Evolutionary conservation across 2,797 vertebrate genomes (phyloP).

Genomic region (Sciaenops ocellatus): DNA sequence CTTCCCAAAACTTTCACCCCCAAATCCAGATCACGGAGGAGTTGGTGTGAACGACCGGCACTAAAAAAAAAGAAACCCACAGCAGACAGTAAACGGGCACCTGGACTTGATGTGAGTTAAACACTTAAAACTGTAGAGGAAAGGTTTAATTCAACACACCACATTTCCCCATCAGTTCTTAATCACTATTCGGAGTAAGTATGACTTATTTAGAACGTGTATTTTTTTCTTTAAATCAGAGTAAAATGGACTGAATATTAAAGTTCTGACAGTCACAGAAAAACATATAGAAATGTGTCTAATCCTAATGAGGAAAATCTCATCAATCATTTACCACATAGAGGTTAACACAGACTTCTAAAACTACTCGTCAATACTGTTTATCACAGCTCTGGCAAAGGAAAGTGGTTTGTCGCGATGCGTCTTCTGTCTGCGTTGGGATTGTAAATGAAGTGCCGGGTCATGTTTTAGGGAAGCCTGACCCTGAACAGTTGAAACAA

Average conservation of each 20-base stretch:
- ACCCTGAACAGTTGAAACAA: slow-evolving; percentile 58
- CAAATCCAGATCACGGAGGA: slow-evolving; percentile 34
- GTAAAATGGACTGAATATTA: neutral
- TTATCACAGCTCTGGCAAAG: slow-evolving; percentile 10
- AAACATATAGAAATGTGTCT: neutral
- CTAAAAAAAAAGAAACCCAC: slow-evolving; percentile 17
- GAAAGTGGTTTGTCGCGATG: slow-evolving; percentile 25
- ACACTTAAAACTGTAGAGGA: neutral
- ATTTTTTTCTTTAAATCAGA: neutral
- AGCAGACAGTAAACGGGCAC: slow-evolving; percentile 60
- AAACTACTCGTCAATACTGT: neutral
- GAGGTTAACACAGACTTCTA: slow-evolving; percentile 3
- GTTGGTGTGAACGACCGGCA: slow-evolving; percentile 26
- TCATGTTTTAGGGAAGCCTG: slow-evolving; percentile 52
- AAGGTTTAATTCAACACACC: neutral
- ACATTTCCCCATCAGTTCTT: slow-evolving; percentile 1
- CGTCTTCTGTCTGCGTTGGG: slow-evolving; percentile 55
- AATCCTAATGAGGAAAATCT: slow-evolving; percentile 6
- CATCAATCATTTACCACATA: slow-evolving; percentile 11
- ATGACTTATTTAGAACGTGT: neutral
- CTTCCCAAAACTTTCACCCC: slow-evolving; percentile 53
- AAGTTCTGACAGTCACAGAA: slow-evolving; percentile 15
- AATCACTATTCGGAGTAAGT: neutral
- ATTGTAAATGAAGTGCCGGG: slow-evolving; percentile 27
- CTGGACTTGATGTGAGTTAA: neutral